A percentile compares a stretch with the other conserved stretches of the same genome.
Evolutionary conservation across 2,797 vertebrate genomes (phyloP).

Genomic region (Sebastes reedi): DNA sequence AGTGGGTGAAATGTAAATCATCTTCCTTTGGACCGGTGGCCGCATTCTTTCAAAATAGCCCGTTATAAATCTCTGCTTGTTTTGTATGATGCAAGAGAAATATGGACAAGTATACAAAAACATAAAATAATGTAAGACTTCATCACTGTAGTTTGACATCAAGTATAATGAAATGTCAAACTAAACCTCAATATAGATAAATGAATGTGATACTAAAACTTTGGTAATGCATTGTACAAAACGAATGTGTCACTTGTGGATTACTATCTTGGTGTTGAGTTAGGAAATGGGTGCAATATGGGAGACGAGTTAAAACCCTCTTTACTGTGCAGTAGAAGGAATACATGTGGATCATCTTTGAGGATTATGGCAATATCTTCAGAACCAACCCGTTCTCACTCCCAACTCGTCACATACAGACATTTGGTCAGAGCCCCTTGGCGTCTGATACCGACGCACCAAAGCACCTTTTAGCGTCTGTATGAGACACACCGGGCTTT

Average conservation of each 20-base stretch:
- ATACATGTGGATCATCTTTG: background rate
- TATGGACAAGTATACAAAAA: background rate
- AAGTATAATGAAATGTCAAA: background rate
- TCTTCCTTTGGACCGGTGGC: constrained; percentile 15
- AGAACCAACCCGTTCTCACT: background rate
- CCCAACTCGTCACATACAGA: background rate
- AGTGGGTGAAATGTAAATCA: constrained; percentile 42
- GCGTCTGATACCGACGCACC: too few species aligned
- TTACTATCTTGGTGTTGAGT: background rate
- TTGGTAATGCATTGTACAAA: background rate
- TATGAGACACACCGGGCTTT: too few species aligned
- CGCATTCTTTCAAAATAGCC: constrained; percentile 1
- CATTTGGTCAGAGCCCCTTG: too few species aligned
- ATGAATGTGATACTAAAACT: background rate
- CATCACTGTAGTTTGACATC: background rate
- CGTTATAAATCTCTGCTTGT: background rate
- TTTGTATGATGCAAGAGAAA: background rate
- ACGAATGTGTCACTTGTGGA: background rate
- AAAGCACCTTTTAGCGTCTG: too few species aligned
- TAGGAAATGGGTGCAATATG: background rate
- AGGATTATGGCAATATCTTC: background rate
- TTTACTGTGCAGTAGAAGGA: background rate
- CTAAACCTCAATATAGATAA: background rate
- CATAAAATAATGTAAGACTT: background rate
- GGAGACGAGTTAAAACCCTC: background rate